Base-by-base conservation (phyloP, 1,140 invertebrate species). In the Aricia agestis region DNA sequence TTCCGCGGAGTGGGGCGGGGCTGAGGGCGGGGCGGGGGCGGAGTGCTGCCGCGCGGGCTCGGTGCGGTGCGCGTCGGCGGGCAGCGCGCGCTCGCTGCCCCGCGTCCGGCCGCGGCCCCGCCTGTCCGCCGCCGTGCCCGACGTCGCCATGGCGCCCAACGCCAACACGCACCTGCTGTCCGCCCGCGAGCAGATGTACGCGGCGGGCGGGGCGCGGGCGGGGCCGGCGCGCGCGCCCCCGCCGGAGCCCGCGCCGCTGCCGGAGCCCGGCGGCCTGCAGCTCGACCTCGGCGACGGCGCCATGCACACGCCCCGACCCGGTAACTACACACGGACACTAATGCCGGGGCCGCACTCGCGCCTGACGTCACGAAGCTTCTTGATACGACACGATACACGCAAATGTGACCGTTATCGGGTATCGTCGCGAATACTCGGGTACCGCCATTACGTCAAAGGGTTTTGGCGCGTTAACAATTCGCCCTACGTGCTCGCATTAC, bases 251-350 rank as follows among this genome's bases (percentile, higher is more conserved):
- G 25, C 68, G 0, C 59, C 67, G 1, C 59, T 25, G 58, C 58
- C 77, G 85, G 84, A 86, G 61, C 80, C 83, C 72, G 76, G 81
- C 18, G 81, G 82, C 0, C 85, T 97, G 61, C 95, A 96, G 75
- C 89, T 96, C 74, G 96, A 97, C 90, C 93, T 97, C 72, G 96
- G 96, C 2, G 96, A 97, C 82, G 95, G 95, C 0, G 93, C 94
- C 1, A 93, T 94, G 52, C 95, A 95, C 76, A 91, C 88, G 11
- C 87, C 87, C 0, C 41, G 87, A 61, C 87, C 85, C 0, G 87
- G 87, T 90, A 45, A 66, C 45, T 10, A 19, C 58, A 52, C 63
- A n/a, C 32, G 6, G 32, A 32, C 32, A 32, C 32, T n/a, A n/a
- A n/a, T n/a, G n/a, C n/a, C n/a, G n/a, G n/a, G n/a, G n/a, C n/a